Conservation (phyloP, 2,113 vertebrate genomes). For the Chrysemys picta region DNA sequence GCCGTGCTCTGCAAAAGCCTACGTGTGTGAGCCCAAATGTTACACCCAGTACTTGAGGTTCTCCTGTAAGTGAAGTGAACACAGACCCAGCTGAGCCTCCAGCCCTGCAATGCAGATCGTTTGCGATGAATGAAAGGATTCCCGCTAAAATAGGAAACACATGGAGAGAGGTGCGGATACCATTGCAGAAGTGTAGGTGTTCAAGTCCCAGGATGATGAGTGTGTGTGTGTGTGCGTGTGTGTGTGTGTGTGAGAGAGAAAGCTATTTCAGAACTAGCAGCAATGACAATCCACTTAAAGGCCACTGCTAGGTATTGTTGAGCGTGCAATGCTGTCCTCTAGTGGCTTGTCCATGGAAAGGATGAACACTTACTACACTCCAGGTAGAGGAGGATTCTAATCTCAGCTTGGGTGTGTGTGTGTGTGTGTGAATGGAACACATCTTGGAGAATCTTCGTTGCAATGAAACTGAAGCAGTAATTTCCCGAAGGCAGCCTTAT, state of each 20-base stretch:
- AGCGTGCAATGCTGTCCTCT: constrained; percentile 13
- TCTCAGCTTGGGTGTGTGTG: neutral
- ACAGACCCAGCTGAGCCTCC: neutral
- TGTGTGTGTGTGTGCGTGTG: too few relatives aligned
- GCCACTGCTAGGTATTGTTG: neutral
- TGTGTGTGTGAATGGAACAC: neutral
- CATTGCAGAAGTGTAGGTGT: neutral
- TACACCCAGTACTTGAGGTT: neutral
- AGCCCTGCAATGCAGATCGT: neutral
- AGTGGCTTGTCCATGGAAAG: neutral
- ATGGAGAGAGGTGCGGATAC: neutral
- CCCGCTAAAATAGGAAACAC: neutral
- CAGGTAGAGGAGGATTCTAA: neutral
- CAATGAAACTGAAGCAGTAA: neutral
- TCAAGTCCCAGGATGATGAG: neutral
- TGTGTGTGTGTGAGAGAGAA: neutral
- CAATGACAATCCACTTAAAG: neutral
- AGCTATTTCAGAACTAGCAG: rapidly evolving
- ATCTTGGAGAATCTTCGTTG: neutral
- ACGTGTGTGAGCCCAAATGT: neutral
- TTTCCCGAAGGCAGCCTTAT: neutral
- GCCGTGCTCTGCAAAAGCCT: neutral
- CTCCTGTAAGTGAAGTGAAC: neutral
- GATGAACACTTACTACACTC: neutral
- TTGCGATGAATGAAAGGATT: neutral